These are phyloP conservation scores for Semotilus atromaculatus DNA, from an alignment of 2,797 vertebrate genomes.

Conservation along the genomic window DNA sequence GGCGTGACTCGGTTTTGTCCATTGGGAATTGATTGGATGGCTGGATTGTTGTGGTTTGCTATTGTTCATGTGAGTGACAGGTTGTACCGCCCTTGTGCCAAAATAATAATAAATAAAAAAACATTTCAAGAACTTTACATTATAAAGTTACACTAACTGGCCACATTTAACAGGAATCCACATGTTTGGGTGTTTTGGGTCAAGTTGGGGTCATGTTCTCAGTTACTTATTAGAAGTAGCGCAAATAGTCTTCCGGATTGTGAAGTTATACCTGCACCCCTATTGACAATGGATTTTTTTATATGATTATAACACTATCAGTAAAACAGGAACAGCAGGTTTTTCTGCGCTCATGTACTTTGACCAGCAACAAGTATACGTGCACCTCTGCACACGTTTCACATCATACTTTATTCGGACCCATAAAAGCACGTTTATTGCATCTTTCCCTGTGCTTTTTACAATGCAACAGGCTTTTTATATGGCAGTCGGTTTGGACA, in stretches of 20 bases:
- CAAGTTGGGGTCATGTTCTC: no score
- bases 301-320: not conserved
- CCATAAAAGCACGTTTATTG: not conserved
- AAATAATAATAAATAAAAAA: no score
- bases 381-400: not conserved
- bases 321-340: slow-evolving; percentile 21
- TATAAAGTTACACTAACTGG: not conserved
- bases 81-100: no score
- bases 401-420: not conserved
- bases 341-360: slow-evolving; percentile 7
- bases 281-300: not conserved
- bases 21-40: no score
- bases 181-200: not conserved
- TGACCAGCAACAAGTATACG: not conserved
- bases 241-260: not conserved
- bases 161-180: no score
- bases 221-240: not conserved
- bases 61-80: no score
- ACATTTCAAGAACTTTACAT: not conserved
- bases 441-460: not conserved
- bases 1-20: not conserved
- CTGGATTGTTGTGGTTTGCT: no score
- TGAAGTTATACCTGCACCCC: not conserved
- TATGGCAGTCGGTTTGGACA: not conserved
- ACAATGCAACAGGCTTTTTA: not conserved